Evolutionary conservation across 2,888 invertebrate genomes (phyloP), one percentile per base, ranked within the genome.

Genomic region (Halictus ligatus): DNA sequence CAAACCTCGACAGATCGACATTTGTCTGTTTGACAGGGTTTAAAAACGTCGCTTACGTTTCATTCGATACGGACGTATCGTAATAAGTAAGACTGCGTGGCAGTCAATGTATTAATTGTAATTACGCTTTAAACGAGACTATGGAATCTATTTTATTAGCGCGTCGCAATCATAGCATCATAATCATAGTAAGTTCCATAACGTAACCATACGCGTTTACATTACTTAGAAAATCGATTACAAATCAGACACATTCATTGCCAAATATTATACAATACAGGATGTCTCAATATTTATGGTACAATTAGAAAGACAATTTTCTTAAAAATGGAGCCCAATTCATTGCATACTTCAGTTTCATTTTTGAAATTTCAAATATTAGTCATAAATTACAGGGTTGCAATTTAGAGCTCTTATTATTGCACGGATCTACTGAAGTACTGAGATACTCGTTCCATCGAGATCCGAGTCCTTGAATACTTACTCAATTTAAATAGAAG

Each of bases 131-230:
- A 75, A 88, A 88, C 87, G 69, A 86, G 73, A 84, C 87, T 86
- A 86, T 88, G 84, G 84, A 84, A 81, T 86, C 84, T 88, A 86
- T 84, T 64, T 81, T 81, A 89, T 86, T 84, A 84, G 79, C 86
- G 86, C 86, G 78, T 90, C 90, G 86, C 88, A 89, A 89, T 89
- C 84, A 81, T 84, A 84, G 78, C 84, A 89, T 88, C 86, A 84
- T 89, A 89, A 88, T 89, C 87, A 87, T 89, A 83, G 81, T 89
- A 86, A 89, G 83, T 85, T 80, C 82, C 76, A 64, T 82, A 84
- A 87, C 85, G 82, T 86, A 88, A 89, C 60, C 69, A 75, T 87
- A 84, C 73, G 71, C 75, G 81, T 81, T 74, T 81, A 64, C 35
- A 78, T 81, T 81, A 84, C 84, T 74, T 77, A 83, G 79, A 76